These are phyloP conservation scores for Pollenia amentaria DNA, from an alignment of 2,888 invertebrate genomes.

Conservation along the genomic window DNA sequence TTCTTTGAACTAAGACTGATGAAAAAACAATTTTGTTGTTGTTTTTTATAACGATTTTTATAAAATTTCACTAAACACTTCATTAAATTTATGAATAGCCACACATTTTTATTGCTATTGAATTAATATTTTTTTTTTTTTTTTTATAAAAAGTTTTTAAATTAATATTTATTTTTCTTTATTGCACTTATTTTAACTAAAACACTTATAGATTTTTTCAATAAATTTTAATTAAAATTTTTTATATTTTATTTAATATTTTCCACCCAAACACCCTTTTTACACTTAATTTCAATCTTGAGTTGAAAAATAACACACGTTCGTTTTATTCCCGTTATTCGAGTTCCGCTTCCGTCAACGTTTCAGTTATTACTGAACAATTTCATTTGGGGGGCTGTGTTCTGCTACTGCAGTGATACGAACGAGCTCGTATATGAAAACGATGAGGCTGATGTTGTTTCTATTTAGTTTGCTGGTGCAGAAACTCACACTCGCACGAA, in stretches of 20 bases:
- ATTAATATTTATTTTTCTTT: not conserved
- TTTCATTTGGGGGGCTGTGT: constrained; percentile 64
- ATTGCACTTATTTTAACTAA: constrained; percentile 9
- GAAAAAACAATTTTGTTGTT: not conserved
- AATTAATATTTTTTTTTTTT: constrained; percentile 20
- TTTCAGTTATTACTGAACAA: constrained; percentile 76
- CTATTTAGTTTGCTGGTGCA: not conserved
- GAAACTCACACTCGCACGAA: constrained; percentile 48
- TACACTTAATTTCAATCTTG: constrained; percentile 20
- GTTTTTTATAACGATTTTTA: constrained; percentile 15
- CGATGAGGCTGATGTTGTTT: constrained; percentile 48
- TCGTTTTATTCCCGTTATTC: constrained; percentile 67
- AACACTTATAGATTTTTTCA: constrained; percentile 22
- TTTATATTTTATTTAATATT: constrained; percentile 29
- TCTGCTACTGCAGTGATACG: constrained; percentile 64
- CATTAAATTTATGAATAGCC: constrained; percentile 45
- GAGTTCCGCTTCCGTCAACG: constrained; percentile 76
- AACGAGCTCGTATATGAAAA: constrained; percentile 56
- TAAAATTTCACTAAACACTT: constrained; percentile 56
- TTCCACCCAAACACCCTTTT: constrained; percentile 35
- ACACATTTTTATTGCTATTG: constrained; percentile 37
- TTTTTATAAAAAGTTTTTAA: too few relatives aligned
- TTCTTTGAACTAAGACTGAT: not conserved
- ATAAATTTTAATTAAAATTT: constrained; percentile 27
- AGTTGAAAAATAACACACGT: constrained; percentile 48